A percentile compares a stretch with the other conserved stretches of the same genome.
These are phyloP conservation scores for Synergus laeviventris DNA, from an alignment of 2,888 invertebrate genomes.

Conservation along the genomic window DNA sequence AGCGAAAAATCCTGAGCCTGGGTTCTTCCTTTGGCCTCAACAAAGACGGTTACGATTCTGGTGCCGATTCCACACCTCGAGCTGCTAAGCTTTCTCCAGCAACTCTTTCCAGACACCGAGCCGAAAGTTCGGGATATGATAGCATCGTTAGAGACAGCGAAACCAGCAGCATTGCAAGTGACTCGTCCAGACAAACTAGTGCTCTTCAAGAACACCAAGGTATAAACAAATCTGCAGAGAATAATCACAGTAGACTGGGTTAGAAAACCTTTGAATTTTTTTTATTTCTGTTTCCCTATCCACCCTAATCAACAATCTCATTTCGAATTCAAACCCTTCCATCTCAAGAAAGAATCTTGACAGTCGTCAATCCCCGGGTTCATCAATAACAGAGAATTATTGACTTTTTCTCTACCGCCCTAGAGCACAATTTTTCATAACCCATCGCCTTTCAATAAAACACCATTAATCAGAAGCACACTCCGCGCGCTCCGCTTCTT, in stretches of 20 bases:
- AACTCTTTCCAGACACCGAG: slow-evolving; percentile 84
- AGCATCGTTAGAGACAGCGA: slow-evolving; percentile 93
- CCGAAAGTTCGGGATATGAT: slow-evolving; percentile 92
- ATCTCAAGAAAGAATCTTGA: neutral
- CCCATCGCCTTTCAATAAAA: slow-evolving; percentile 56
- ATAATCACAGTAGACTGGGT: neutral
- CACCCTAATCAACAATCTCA: neutral
- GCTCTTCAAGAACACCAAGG: slow-evolving; percentile 74
- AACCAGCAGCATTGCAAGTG: slow-evolving; percentile 90
- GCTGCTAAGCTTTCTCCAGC: slow-evolving; percentile 89
- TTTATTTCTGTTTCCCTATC: neutral
- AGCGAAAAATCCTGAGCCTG: slow-evolving; percentile 80
- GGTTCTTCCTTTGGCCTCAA: slow-evolving; percentile 82
- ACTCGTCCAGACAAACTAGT: slow-evolving; percentile 77
- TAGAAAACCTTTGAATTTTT: no score
- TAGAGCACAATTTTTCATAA: slow-evolving; percentile 53
- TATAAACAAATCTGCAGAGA: slow-evolving; percentile 50
- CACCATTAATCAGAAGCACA: slow-evolving; percentile 56
- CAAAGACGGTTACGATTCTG: slow-evolving; percentile 89
- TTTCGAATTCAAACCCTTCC: neutral
- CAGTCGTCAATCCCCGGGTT: neutral
- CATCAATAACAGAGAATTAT: slow-evolving; percentile 41
- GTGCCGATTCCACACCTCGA: slow-evolving; percentile 89
- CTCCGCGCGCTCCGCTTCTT: neutral
- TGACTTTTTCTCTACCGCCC: slow-evolving; percentile 46